These are phyloP conservation scores for Dunckerocampus dactyliophorus DNA, from an alignment of 2,113 vertebrate genomes.

Conservation along the genomic window DNA sequence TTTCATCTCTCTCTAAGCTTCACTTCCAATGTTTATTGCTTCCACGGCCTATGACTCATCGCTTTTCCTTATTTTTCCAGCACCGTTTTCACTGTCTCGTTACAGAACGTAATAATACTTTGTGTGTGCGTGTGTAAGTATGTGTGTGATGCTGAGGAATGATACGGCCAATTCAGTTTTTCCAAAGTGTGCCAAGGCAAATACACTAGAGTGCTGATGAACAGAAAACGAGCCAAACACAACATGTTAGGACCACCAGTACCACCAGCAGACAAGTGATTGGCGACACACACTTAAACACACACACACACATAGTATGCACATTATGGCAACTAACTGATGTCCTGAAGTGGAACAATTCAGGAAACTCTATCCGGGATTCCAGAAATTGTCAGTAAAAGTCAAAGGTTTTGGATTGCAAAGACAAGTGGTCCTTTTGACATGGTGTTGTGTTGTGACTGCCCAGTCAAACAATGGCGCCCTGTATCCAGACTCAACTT, in stretches of 20 bases:
- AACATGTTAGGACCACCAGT: slow-evolving; percentile 24
- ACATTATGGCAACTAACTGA: slow-evolving; percentile 12
- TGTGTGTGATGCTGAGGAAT: slow-evolving; percentile 18
- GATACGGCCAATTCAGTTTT: slow-evolving; percentile 37
- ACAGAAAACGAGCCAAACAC: slow-evolving; percentile 36
- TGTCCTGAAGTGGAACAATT: background rate
- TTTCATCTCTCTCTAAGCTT: no score
- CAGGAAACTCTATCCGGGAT: background rate
- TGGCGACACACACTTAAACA: slow-evolving; percentile 11
- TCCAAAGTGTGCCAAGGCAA: slow-evolving; percentile 51
- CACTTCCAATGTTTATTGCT: no score
- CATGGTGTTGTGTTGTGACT: slow-evolving; percentile 19
- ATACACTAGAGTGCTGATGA: slow-evolving; percentile 30
- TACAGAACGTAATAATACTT: background rate
- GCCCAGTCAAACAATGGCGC: slow-evolving; percentile 20
- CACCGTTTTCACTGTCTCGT: slow-evolving; percentile 7
- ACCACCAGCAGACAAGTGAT: slow-evolving; percentile 20
- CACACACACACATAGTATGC: slow-evolving; percentile 11
- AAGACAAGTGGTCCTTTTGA: slow-evolving; percentile 3
- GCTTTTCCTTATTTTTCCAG: slow-evolving; percentile 17
- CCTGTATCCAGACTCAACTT: slow-evolving; percentile 23
- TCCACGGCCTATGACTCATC: no score
- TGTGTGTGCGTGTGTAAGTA: slow-evolving; percentile 2
- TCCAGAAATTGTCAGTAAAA: background rate
- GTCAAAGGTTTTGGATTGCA: slow-evolving; percentile 9